Base-by-base conservation (phyloP, 1,140 invertebrate genomes). In the Trichonephila clavata region DNA sequence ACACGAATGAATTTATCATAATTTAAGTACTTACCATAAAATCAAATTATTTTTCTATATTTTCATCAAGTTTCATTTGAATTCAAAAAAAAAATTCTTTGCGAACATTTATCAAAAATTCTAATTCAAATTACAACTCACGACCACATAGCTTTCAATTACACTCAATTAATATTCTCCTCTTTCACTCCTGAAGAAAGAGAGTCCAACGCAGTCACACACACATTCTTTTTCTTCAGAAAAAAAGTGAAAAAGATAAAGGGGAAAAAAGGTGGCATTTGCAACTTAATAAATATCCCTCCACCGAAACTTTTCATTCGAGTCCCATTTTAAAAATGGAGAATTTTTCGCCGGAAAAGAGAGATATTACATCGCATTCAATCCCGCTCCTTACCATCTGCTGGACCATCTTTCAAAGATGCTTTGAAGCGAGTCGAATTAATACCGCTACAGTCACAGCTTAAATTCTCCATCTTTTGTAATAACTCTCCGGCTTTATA, bases 401-500 rank as follows among this genome's bases (percentile, higher is more conserved):
- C 39, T 3, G 32, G 57, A 84, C 83, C 18, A 84, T 24, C 57
- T 60, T 84, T 84, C 83, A 84, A 84, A 87, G 16, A 4, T 7
- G 50, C 59, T 87, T 63, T 63, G 86, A 61, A 87, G 61, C 61
- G 61, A n/a, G 32, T 59, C 43, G 50, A 84, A 84, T 84, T 84
- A 84, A 84, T 84, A 59, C 18, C 10, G 21, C 20, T 32, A 32
- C 71, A 77, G 18, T 18, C 32, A 32, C 7, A 59, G 43, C 50
- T 84, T 60, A 84, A 84, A 84, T 57, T 60, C 83, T 18, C 50
- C n/a, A 60, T 59, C 61, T 87, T 87, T 65, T 87, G 32, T 87
- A 63, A 87, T 87, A 65, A 87, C 60, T 65, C 32, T 32, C 3
- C 39, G 50, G 21, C n/a, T 65, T 71, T 50, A 87, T 59, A 18